These are phyloP conservation scores for Glossosoma conforme DNA, from an alignment of 1,140 invertebrate species.

Conservation along the genomic window DNA sequence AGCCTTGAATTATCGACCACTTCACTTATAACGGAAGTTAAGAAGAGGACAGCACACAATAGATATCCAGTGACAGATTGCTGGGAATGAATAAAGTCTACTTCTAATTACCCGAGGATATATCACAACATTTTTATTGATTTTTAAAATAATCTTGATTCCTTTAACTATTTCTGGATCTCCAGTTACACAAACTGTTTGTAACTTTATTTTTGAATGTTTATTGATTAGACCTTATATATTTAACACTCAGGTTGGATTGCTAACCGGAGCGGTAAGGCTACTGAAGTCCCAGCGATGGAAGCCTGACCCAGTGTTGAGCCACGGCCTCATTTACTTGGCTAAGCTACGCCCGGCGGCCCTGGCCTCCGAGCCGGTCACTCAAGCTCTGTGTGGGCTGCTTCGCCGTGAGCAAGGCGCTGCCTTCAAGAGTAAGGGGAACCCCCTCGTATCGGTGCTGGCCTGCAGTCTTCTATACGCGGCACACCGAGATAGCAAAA, in stretches of 20 bases:
- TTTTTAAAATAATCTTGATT: too few species aligned
- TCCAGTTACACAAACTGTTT: too few species aligned
- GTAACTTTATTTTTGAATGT: too few species aligned
- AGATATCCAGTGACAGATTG: too few species aligned
- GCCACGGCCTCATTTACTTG: conserved; percentile 73
- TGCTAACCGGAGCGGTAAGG: conserved; percentile 59
- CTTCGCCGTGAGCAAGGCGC: conserved; percentile 72
- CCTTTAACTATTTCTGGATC: too few species aligned
- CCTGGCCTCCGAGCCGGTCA: conserved; percentile 74
- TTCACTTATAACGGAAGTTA: too few species aligned
- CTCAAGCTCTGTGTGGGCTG: conserved; percentile 76
- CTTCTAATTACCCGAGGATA: too few species aligned
- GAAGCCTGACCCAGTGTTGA: conserved; percentile 77
- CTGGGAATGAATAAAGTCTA: too few species aligned
- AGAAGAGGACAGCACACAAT: too few species aligned
- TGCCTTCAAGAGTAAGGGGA: conserved; percentile 71
- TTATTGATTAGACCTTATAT: too few species aligned
- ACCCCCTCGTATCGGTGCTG: conserved; percentile 75
- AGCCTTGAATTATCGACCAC: too few species aligned
- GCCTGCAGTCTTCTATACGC: conserved; percentile 81
- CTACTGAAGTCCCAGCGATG: conserved; percentile 60
- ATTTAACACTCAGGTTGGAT: conserved; percentile 43
- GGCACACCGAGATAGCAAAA: conserved; percentile 70
- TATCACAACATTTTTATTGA: too few species aligned
- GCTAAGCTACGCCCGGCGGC: conserved; percentile 74